These are phyloP conservation scores for Incurvaria masculella DNA, from an alignment of 2,888 invertebrate species.

Conservation along the genomic window DNA sequence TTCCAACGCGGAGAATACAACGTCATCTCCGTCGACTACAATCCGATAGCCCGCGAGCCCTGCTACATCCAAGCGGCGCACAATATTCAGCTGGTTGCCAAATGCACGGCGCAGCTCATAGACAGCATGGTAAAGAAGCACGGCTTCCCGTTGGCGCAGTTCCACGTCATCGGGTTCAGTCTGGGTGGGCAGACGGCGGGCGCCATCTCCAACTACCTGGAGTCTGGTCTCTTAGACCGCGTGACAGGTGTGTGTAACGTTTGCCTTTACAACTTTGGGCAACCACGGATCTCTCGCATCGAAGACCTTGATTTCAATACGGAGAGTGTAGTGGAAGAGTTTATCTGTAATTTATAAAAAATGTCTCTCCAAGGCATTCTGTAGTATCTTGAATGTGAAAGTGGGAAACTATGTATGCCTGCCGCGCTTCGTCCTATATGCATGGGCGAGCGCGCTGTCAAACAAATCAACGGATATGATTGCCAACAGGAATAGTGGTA, in stretches of 20 bases:
- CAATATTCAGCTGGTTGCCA: conserved; percentile 58
- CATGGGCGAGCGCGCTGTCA: too few species aligned
- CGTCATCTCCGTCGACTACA: conserved; percentile 61
- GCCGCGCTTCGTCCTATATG: too few species aligned
- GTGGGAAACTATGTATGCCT: too few species aligned
- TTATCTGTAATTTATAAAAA: too few species aligned
- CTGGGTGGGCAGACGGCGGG: conserved; percentile 62
- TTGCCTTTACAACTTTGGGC: too few species aligned
- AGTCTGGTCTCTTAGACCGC: conserved; percentile 39
- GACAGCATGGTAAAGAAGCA: conserved; percentile 41
- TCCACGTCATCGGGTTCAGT: conserved; percentile 65
- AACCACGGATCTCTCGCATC: too few species aligned
- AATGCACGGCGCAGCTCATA: conserved; percentile 58
- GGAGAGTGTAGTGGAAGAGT: too few species aligned
- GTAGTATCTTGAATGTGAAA: too few species aligned
- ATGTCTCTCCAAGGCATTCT: too few species aligned
- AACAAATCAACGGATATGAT: too few species aligned
- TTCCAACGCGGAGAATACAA: conserved; percentile 55
- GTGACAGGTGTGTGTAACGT: conserved; percentile 54
- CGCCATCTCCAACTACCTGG: conserved; percentile 42
- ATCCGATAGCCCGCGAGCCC: conserved; percentile 52
- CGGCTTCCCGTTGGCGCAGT: conserved; percentile 34
- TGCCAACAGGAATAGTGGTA: too few species aligned
- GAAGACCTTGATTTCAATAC: too few species aligned
- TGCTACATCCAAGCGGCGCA: conserved; percentile 59